Evolutionary conservation across 2,797 vertebrate species (phyloP), one percentile per base, ranked within the genome.

Genomic region (Scyliorhinus canicula): DNA sequence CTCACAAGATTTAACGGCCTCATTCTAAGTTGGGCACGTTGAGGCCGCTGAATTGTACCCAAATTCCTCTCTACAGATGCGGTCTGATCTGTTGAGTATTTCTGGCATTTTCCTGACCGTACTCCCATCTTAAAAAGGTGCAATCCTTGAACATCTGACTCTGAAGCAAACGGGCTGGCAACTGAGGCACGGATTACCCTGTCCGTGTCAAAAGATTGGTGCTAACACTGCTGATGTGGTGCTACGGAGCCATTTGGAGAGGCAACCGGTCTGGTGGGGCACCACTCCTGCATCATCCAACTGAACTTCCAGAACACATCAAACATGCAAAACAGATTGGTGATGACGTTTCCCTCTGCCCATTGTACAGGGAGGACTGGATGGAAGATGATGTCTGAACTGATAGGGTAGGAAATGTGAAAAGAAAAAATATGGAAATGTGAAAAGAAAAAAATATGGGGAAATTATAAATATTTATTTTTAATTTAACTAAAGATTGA

Each of bases 391-490:
- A 12, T 19, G 19, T 65, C 11, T 31, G 31, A 40, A 60, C 40
- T 67, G 40, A 69, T 28, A 47, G 63, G 60, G 44, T 0, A 28
- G 50, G 60, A 93, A 40, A 8, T n/a, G 21, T 26, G 28, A 16
- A n/a, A n/a, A 50, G 44, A 71, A 31, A 52, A 71, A 67, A 9
- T 31, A n/a, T n/a, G 50, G 60, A 93, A 40, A 8, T n/a, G 21
- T 26, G 28, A 16, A n/a, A n/a, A 50, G 44, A 71, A 31, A 52
- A 71, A n/a, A n/a, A n/a, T n/a, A 44, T 71, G 50, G 6, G 31
- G 31, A 94, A 94, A 74, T 94, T 94, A 94, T 47, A 94, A 94
- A 93, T 28, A 67, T 93, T 67, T 69, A 93, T 93, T 94, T 74
- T 50, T 71, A 71, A 94, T 52, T 71, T 26, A 71, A 28, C 65